Evolutionary conservation across 1,140 invertebrate genomes (phyloP), one percentile per base, ranked within the genome.

Genomic region (Solen grandis): DNA sequence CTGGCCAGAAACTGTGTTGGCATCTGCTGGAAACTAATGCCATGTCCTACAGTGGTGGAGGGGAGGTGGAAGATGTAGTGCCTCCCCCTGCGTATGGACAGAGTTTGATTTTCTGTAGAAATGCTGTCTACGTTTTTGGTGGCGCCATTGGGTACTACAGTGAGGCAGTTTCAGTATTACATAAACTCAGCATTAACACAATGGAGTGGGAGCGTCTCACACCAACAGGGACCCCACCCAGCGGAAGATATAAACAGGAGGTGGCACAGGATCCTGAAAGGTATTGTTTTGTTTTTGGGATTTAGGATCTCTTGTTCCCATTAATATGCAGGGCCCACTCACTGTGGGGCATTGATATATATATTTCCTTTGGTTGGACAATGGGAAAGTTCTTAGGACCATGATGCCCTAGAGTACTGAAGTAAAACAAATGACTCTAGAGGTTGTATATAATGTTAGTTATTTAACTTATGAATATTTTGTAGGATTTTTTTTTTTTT

Each of bases 221-320:
- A 0, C 80, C 83, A 22, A 27, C 75, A 25, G 85, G 85, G 1
- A 75, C 74, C n/a, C 36, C 72, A 10, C 83, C 85, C 1, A 73
- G 50, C 31, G 85, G 85, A 33, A 57, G 85, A 46, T 86, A 82
- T 59, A 86, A 86, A 52, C 80, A 84, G 36, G 85, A 86, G 54
- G 69, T 84, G n/a, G 76, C 66, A 0, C 25, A 38, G 29, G 79
- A 86, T 62, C 25, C 36, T n/a, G 59, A 81, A 1, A 75, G 82
- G 85, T 84, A 76, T 16, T 8, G 8, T 46, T 8, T 46, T 46
- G 41, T 19, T 46, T 46, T 8, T 8, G 41, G 41, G 19, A 19
- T 46, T 46, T 46, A 19, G 8, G 8, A 46, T 46, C 19, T 46
- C 41, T 10, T 46, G n/a, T n/a, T n/a, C n/a, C n/a, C n/a, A n/a